Evolutionary conservation across 2,888 invertebrate species (phyloP).

Genomic region (Stramonita haemastoma): DNA sequence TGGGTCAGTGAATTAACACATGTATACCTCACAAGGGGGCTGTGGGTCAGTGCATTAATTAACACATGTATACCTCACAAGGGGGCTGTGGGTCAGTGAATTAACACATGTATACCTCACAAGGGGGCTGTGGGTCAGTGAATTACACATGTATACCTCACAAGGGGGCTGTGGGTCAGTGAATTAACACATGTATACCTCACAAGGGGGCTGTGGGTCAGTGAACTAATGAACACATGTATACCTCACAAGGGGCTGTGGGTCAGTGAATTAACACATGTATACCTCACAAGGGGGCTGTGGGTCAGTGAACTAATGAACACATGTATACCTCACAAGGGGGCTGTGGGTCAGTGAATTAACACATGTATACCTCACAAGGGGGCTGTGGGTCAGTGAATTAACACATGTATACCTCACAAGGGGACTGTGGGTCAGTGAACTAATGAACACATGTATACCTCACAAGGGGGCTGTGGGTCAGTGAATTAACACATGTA

Average conservation of each 20-base stretch:
- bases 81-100: background rate
- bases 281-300: too few species aligned
- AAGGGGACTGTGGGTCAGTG: conserved; percentile 86
- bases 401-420: too few species aligned
- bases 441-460: background rate
- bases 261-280: too few species aligned
- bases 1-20: too few species aligned
- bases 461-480: conserved; percentile 84
- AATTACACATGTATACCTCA: background rate
- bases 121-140: conserved; percentile 86
- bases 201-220: conserved; percentile 89
- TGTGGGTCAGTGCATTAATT: conserved; percentile 81
- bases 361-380: background rate
- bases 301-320: conserved; percentile 79
- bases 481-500: conserved; percentile 74
- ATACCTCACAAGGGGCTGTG: background rate
- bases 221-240: conserved; percentile 42
- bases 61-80: background rate
- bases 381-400: background rate
- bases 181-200: too few species aligned
- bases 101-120: too few species aligned
- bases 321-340: background rate
- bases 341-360: conserved; percentile 85
- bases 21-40: too few species aligned
- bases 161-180: background rate